These are phyloP conservation scores for Xenops minutus DNA, from an alignment of 2,797 vertebrate species.

Conservation along the genomic window DNA sequence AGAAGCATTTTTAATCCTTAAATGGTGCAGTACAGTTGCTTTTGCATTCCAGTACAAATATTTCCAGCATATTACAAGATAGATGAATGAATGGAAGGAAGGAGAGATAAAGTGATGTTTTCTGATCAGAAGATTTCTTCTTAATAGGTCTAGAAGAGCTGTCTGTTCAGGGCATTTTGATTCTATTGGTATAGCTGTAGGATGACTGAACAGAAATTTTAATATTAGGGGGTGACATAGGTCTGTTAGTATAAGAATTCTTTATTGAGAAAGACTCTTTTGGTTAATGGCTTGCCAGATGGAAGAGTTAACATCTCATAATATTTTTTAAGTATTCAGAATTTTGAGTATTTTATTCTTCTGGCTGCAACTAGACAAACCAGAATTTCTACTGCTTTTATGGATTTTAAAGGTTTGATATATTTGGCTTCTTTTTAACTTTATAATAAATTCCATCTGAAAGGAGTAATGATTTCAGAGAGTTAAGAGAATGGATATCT, in stretches of 20 bases:
- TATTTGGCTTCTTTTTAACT: slow-evolving; percentile 16
- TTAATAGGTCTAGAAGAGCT: background rate
- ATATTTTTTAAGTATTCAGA: background rate
- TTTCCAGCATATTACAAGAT: background rate
- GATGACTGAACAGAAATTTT: background rate
- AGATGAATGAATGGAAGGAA: background rate
- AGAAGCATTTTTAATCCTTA: slow-evolving; percentile 47
- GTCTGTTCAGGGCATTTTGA: background rate
- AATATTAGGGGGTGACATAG: background rate
- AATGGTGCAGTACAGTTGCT: background rate
- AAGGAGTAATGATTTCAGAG: background rate
- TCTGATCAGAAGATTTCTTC: background rate
- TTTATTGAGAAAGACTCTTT: background rate
- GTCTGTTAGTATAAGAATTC: background rate
- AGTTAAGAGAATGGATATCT: background rate
- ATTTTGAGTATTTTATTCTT: background rate
- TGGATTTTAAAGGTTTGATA: background rate
- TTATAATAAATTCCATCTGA: background rate
- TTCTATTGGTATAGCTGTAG: background rate
- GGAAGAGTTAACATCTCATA: background rate
- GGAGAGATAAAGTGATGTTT: background rate
- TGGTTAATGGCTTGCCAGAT: background rate
- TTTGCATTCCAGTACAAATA: background rate
- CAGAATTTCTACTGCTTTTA: background rate
- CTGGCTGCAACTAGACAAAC: background rate